phyloP scores from a whole-genome alignment of 2,797 vertebrate species.

The Ara ararauna region DNA sequence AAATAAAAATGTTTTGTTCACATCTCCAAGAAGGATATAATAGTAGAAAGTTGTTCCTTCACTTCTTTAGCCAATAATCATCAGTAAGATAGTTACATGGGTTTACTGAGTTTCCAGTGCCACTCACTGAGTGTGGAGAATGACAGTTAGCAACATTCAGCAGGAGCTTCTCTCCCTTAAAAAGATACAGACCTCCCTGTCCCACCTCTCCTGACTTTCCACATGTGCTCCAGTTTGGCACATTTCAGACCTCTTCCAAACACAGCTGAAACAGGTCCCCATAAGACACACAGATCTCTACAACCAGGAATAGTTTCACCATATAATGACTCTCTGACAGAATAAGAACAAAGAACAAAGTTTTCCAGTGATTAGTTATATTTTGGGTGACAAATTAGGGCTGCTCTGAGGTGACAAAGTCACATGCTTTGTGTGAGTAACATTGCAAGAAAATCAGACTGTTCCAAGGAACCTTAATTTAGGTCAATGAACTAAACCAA shows the following conservation, averaged over 20 bases:
- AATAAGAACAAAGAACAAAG: conserved; percentile 32
- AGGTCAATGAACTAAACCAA: conserved; percentile 17
- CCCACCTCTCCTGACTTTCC: background rate
- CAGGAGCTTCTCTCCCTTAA: background rate
- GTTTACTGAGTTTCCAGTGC: background rate
- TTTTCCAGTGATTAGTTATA: conserved; percentile 45
- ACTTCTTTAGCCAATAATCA: background rate
- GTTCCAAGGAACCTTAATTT: conserved; percentile 31
- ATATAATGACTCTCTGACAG: background rate
- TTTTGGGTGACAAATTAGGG: conserved; percentile 41
- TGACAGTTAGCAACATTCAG: background rate
- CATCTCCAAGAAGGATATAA: background rate
- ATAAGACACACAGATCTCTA: background rate
- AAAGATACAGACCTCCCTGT: background rate
- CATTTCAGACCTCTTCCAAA: background rate
- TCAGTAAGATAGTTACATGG: background rate
- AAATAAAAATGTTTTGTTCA: background rate
- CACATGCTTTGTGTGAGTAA: background rate
- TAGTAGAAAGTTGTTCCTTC: background rate
- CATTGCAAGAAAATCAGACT: background rate
- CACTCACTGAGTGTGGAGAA: background rate
- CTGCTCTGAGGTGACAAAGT: conserved; percentile 40
- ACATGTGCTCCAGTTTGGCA: background rate
- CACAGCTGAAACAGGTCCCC: background rate
- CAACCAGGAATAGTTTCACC: conserved; percentile 1